Evolutionary conservation across 2,113 vertebrate genomes (phyloP), one percentile per base, ranked within the genome.

Genomic region (Ceyx melanurus): DNA sequence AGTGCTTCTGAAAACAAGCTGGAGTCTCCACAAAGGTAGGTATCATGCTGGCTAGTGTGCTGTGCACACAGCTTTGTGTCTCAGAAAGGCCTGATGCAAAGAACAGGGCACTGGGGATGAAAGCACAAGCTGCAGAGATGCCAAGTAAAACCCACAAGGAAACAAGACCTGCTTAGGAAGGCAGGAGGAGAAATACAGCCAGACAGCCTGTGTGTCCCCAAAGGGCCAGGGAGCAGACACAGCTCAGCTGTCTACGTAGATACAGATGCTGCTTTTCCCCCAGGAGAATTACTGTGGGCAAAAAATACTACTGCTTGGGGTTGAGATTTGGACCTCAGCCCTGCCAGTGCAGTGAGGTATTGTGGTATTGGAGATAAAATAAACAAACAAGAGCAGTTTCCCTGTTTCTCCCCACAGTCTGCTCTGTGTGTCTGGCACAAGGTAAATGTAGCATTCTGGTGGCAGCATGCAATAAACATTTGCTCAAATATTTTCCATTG

Each of bases 401-500:
- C 91, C 74, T 93, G 2, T 91, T 91, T 56, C 87, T 92, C 53
- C 11, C 51, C 85, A 82, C 87, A 89, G 92, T 57, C 78, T 94
- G 94, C 40, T 80, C 56, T 67, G 84, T 60, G 56, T 0, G 56
- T 56, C 94, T 96, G 92, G 95, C 92, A 95, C 37, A 67, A 74
- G 89, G 33, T 67, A 89, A 76, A 92, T 89, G 91, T 92, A 91
- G 92, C 19, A 2, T 62, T 88, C 91, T 94, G 89, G 92, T 87
- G 89, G 89, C 92, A 92, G 71, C 81, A 43, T 2, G 46, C 86
- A 93, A 88, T 93, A 94, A 96, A 94, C 91, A 88, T 74, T 93
- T 77, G 65, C 82, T 81, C 79, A 82, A 95, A 92, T 94, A 94
- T 29, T 96, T 96, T 93, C 94, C 95, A 94, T 31, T 76, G 68